Evolutionary conservation across 1,140 invertebrate genomes (phyloP), one percentile per base, ranked within the genome.

Genomic region (Eurosta solidaginis): DNA sequence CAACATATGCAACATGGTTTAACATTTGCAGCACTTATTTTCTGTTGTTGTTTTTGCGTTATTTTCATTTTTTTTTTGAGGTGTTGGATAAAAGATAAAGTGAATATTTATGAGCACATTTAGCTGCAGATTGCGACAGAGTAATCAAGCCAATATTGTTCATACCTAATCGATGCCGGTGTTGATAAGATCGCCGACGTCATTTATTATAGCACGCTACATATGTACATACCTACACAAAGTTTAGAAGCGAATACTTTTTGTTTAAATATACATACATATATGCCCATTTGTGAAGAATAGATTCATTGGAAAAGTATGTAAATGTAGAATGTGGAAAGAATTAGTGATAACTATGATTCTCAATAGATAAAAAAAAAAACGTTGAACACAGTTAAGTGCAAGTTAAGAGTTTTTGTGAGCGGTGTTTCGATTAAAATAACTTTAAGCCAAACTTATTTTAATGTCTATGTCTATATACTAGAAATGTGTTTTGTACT

Each of bases 21-120:
- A 22, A 1, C 20, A 12, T 59, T 47, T 59, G 50, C 42, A 40
- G 3, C 50, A 5, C 27, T 17, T 12, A 33, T 63, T 14, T 52
- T 20, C 42, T 25, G 45, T 78, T 74, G 54, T 40, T 22, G 44
- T 50, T 45, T 25, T 45, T 74, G 27, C n/a, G n/a, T n/a, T n/a
- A n/a, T n/a, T n/a, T n/a, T n/a, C n/a, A n/a, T n/a, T n/a, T n/a
- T n/a, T n/a, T n/a, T n/a, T 27, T 73, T 73, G 9, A 59, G 42
- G 68, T 78, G 73, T 78, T 75, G 68, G 73, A 78, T 78, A 63
- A 45, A 75, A 79, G 78, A 79, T 76, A 79, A 76, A 76, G 63
- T 68, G 52, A 77, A 76, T 76, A 79, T 79, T 79, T 79, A 79
- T 79, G 78, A 47, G 54, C 49, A 47, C 78, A 79, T 77, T 79